Evolutionary conservation across 2,113 vertebrate species (phyloP), one percentile per base, ranked within the genome.

Genomic region (Sialia sialis): DNA sequence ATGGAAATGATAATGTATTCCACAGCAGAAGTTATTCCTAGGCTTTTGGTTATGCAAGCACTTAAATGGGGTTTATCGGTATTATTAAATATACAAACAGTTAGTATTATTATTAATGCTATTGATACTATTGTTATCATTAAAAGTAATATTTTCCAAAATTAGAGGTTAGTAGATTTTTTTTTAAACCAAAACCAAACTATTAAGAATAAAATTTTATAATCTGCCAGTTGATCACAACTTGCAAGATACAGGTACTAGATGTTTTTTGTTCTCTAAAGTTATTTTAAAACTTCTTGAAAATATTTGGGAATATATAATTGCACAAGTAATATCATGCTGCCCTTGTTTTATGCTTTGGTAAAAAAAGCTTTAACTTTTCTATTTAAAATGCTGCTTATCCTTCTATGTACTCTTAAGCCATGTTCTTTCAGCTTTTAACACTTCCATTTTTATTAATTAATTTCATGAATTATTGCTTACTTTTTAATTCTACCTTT

Each of bases 311-410:
- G 9, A 63, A 20, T 9, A 7, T 74, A 4, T 48, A 76, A 63
- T 30, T 23, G 6, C 7, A 6, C 13, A 25, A 56, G 16, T 43
- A 68, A 43, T 48, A 46, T 26, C 0, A 0, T 64, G 13, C 29
- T 64, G 18, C 39, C 12, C 21, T 56, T 95, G 36, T 30, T 79
- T 18, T 77, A 13, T 39, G 13, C 14, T 86, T 26, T 48, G 27
- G 14, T 58, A 23, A 80, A 6, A 60, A 80, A 79, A 11, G 16
- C n/a, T 16, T 86, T 80, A 1, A 21, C 52, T 75, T 90, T 64
- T 66, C 11, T 34, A 2, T 36, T 83, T 58, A 6, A 74, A 89
- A 63, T 25, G 13, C 20, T 81, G 15, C 10, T 67, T 32, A 17
- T 32, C 22, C 22, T 89, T 84, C 15, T 26, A 0, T 23, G 11